Evolutionary conservation across 1,140 invertebrate species (phyloP).

Genomic region (Meloidogyne hapla): DNA sequence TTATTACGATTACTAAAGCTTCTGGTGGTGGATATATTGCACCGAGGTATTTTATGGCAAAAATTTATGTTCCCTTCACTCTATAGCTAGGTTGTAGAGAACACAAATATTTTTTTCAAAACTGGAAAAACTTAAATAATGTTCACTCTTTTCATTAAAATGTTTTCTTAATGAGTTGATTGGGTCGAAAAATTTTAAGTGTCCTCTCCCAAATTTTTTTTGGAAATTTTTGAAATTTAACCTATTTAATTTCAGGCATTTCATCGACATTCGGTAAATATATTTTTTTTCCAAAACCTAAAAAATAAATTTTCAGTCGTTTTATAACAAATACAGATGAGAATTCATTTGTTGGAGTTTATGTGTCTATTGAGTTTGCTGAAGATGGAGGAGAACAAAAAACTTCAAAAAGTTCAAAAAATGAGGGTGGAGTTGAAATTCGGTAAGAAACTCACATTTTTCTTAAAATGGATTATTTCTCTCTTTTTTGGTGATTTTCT

Average conservation of each 20-base stretch:
- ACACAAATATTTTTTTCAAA: too few relatives aligned
- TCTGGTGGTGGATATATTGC: conserved; percentile 32
- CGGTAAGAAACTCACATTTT: conserved; percentile 8
- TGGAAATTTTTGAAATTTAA: neutral
- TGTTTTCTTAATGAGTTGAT: too few relatives aligned
- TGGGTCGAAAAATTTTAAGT: too few relatives aligned
- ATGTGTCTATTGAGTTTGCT: conserved; percentile 34
- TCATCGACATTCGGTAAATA: conserved; percentile 21
- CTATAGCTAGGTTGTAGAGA: too few relatives aligned
- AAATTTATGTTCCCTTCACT: too few relatives aligned
- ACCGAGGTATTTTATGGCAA: neutral
- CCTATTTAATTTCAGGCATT: neutral
- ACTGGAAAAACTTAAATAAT: too few relatives aligned
- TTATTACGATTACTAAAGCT: conserved; percentile 21
- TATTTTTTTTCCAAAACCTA: neutral
- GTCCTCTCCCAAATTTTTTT: conserved; percentile 9
- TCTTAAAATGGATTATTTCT: too few relatives aligned
- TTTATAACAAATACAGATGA: conserved; percentile 13
- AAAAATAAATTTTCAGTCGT: neutral
- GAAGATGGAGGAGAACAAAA: conserved; percentile 10
- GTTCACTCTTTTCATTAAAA: too few relatives aligned
- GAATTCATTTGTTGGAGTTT: conserved; percentile 30
- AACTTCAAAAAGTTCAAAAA: neutral
- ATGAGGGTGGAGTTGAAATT: conserved; percentile 10
- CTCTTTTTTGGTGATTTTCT: too few relatives aligned